Conservation (phyloP, 2,888 invertebrate species). For the Habrosyne pyritoides region DNA sequence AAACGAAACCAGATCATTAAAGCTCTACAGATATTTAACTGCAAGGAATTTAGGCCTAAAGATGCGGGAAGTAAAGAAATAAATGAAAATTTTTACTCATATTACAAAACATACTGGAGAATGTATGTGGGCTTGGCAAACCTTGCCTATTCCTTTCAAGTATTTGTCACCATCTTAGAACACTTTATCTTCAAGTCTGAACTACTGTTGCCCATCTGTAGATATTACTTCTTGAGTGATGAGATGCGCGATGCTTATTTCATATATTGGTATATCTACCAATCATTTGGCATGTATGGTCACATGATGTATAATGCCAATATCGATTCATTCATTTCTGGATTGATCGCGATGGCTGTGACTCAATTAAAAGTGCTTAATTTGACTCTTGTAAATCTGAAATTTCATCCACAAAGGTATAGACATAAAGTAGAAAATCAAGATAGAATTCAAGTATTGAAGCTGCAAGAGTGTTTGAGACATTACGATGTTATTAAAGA, state of each 20-base stretch:
- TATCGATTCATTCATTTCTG: conserved; percentile 59
- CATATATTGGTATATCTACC: conserved; percentile 54
- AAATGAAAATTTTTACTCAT: conserved; percentile 35
- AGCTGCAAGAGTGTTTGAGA: conserved; percentile 40
- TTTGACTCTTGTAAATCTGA: conserved; percentile 47
- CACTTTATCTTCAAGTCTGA: conserved; percentile 43
- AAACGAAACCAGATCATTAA: conserved; percentile 51
- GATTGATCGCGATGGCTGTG: conserved; percentile 54
- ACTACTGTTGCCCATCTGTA: conserved; percentile 60
- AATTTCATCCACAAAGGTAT: conserved; percentile 27
- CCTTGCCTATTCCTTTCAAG: conserved; percentile 41
- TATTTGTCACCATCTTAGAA: conserved; percentile 46
- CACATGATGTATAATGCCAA: conserved; percentile 67
- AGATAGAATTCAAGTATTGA: conserved; percentile 26
- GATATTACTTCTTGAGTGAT: conserved; percentile 65
- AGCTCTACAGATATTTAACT: conserved; percentile 56
- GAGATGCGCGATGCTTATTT: conserved; percentile 50
- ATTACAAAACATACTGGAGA: conserved; percentile 48
- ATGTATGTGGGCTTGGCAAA: conserved; percentile 40
- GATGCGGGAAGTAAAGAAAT: conserved; percentile 43
- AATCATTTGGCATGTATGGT: conserved; percentile 58
- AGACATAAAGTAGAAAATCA: conserved; percentile 17
- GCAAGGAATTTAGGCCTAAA: conserved; percentile 49
- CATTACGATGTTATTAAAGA: conserved; percentile 56
- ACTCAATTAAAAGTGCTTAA: conserved; percentile 56